These are phyloP conservation scores for Perca fluviatilis DNA, from an alignment of 2,113 vertebrate species.

Conservation along the genomic window DNA sequence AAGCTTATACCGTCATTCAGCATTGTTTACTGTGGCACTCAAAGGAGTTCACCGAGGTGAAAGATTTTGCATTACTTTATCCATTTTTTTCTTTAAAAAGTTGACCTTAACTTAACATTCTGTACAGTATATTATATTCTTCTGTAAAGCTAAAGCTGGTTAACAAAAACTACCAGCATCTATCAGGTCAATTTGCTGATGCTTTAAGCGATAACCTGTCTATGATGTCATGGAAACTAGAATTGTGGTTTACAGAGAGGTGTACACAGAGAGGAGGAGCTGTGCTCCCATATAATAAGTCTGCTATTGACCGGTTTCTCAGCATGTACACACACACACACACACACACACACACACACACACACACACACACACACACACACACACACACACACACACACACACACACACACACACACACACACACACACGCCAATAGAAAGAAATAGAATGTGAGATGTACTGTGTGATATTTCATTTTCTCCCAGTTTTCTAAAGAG, in stretches of 20 bases:
- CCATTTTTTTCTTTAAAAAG: background rate
- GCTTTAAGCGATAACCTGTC: conserved; percentile 64
- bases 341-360: background rate
- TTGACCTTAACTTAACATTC: background rate
- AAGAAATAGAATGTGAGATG: background rate
- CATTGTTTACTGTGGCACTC: conserved; percentile 14
- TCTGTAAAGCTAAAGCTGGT: conserved; percentile 25
- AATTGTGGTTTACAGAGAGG: conserved; percentile 56
- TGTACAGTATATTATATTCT: background rate
- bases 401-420: background rate
- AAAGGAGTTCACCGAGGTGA: background rate
- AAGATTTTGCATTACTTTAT: background rate
- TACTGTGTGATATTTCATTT: background rate
- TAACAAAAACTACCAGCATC: conserved; percentile 8
- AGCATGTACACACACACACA: conserved; percentile 8
- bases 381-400: background rate
- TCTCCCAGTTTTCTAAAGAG: background rate
- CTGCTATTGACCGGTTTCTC: conserved; percentile 39
- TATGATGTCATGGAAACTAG: conserved; percentile 79
- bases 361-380: background rate
- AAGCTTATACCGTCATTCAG: background rate
- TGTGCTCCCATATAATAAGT: conserved; percentile 47
- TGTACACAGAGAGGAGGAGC: conserved; percentile 58
- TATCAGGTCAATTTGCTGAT: conserved; percentile 46
- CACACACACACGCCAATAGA: background rate